phyloP scores from a whole-genome alignment of 2,888 invertebrate genomes.

The Melanostoma mellinum region DNA sequence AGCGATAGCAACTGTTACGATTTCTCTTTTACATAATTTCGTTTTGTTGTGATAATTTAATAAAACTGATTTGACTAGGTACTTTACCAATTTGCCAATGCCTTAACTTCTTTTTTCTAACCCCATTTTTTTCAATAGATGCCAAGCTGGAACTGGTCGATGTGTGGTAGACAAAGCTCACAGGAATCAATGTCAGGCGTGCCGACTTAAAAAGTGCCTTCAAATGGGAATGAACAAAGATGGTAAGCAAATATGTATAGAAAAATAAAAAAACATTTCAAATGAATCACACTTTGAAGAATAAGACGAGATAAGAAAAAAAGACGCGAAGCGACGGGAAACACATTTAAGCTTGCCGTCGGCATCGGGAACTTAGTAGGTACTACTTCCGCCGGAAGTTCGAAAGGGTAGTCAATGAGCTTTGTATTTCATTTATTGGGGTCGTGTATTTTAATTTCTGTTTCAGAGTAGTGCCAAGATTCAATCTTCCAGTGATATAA shows the following conservation, averaged over 20 bases:
- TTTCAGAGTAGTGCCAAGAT: no score
- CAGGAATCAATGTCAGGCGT: constrained; percentile 99
- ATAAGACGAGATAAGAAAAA: no score
- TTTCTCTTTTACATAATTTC: constrained; percentile 15
- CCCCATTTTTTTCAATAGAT: constrained; percentile 87
- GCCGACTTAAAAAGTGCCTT: constrained; percentile 98
- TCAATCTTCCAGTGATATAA: no score
- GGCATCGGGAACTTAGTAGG: no score
- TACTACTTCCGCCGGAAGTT: no score
- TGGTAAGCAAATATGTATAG: constrained; percentile 86
- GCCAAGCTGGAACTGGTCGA: constrained; percentile 98
- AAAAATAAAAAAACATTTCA: not conserved
- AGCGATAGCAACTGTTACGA: constrained; percentile 66
- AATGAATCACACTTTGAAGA: not conserved
- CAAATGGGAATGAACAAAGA: constrained; percentile 99
- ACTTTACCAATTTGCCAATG: constrained; percentile 20
- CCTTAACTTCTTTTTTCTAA: constrained; percentile 13
- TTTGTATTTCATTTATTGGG: no score
- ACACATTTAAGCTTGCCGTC: no score
- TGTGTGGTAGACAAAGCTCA: constrained; percentile 99
- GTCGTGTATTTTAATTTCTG: no score
- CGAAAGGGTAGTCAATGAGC: no score
- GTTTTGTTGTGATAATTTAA: constrained; percentile 35
- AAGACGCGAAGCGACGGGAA: no score
- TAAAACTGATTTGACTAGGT: constrained; percentile 43